These are phyloP conservation scores for Spheniscus mendiculus DNA, from an alignment of 2,113 vertebrate species.

Conservation along the genomic window DNA sequence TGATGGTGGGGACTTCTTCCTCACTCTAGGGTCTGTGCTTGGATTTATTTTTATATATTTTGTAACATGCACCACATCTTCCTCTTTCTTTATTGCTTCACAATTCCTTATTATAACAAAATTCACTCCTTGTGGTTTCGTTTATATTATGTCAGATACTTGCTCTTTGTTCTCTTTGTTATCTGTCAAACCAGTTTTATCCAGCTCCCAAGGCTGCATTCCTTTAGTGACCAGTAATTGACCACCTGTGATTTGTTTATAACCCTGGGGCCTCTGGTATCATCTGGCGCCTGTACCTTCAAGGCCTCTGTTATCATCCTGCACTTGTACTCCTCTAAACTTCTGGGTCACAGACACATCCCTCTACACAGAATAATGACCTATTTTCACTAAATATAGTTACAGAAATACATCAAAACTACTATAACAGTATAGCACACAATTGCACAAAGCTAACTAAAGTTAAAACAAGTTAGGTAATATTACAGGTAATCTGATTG, in stretches of 20 bases:
- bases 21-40: background rate
- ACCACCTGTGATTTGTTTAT: background rate
- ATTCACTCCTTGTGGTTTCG: background rate
- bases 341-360: background rate
- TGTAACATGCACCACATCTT: background rate
- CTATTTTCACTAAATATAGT: background rate
- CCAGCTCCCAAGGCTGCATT: background rate
- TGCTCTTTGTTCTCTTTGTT: background rate
- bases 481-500: background rate
- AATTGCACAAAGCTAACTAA: background rate
- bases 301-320: background rate
- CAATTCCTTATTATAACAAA: background rate
- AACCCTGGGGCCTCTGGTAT: background rate
- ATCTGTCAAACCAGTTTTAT: background rate
- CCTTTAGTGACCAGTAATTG: background rate
- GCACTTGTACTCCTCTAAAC: background rate
- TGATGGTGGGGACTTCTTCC: background rate
- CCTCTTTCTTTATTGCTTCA: background rate
- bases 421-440: background rate
- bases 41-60: background rate
- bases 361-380: background rate
- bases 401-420: background rate
- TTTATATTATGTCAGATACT: background rate
- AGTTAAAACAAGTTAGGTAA: background rate
- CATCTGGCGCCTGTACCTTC: background rate